phyloP scores from a whole-genome alignment of 2,113 vertebrate species.

The Mungos mungo region DNA sequence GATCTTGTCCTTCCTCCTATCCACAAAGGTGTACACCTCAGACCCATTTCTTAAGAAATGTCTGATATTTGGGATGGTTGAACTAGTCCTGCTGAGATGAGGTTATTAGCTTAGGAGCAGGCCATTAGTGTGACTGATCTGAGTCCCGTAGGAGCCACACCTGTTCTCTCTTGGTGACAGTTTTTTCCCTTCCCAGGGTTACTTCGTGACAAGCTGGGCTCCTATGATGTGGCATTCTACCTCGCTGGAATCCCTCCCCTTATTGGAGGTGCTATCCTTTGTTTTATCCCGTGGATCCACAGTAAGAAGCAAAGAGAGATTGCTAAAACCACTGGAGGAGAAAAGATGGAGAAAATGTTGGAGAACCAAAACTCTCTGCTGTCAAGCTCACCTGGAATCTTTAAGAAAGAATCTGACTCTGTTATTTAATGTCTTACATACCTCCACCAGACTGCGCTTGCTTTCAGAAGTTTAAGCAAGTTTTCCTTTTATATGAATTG shows the following conservation, averaged over 20 bases:
- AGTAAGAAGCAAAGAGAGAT: constrained; percentile 80
- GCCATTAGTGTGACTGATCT: background rate
- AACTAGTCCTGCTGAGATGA: background rate
- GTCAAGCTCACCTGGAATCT: constrained; percentile 58
- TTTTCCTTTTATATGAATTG: constrained; percentile 77
- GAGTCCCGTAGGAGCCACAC: background rate
- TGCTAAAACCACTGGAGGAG: constrained; percentile 74
- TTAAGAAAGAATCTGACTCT: constrained; percentile 86
- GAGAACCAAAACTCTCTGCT: constrained; percentile 80
- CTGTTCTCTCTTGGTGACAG: background rate
- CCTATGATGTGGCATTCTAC: constrained; percentile 94
- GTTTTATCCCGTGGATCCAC: constrained; percentile 95
- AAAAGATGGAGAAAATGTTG: constrained; percentile 88
- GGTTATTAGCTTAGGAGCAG: background rate
- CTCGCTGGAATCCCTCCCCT: constrained; percentile 95
- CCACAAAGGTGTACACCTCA: constrained; percentile 17
- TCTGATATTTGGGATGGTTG: background rate
- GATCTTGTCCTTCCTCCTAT: background rate
- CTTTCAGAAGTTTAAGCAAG: constrained; percentile 74
- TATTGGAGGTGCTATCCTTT: constrained; percentile 92
- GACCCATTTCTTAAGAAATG: background rate
- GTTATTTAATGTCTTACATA: constrained; percentile 84
- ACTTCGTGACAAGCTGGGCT: constrained; percentile 89
- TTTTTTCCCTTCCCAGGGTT: constrained; percentile 85
- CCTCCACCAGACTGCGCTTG: constrained; percentile 65